Evolutionary conservation across 2,888 invertebrate species (phyloP).

Genomic region (Drosophila affinis): DNA sequence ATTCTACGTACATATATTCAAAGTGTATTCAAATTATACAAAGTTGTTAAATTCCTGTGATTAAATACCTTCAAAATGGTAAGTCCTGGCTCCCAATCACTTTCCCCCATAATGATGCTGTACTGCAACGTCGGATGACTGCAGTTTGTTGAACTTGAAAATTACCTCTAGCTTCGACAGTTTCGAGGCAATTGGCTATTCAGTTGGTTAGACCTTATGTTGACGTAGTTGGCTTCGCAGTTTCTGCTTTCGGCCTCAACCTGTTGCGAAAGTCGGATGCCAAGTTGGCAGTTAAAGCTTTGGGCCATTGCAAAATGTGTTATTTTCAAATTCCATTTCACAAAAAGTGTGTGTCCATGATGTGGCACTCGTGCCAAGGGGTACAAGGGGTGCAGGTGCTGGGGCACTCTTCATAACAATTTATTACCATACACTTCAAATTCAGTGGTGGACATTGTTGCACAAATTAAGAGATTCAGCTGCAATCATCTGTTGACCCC

Average conservation of each 20-base stretch:
- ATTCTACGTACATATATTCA: not conserved
- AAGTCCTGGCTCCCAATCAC: slow-evolving; percentile 30
- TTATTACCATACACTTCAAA: slow-evolving; percentile 16
- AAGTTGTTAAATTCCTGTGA: slow-evolving; percentile 9
- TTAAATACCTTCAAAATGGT: slow-evolving; percentile 51
- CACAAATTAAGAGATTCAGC: slow-evolving; percentile 6
- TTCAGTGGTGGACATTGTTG: slow-evolving; percentile 20
- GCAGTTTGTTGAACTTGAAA: slow-evolving; percentile 40
- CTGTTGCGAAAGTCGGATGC: slow-evolving; percentile 72
- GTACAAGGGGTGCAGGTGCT: too few species aligned
- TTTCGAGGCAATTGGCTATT: slow-evolving; percentile 34
- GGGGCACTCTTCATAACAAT: slow-evolving; percentile 3
- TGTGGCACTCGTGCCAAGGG: slow-evolving; percentile 25
- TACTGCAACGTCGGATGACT: not conserved
- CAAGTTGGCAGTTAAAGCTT: slow-evolving; percentile 41
- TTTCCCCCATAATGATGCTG: not conserved
- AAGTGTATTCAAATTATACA: slow-evolving; percentile 10
- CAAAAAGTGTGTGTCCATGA: slow-evolving; percentile 12
- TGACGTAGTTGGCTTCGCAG: slow-evolving; percentile 26
- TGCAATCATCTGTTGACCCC: too few species aligned
- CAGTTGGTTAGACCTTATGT: slow-evolving; percentile 21
- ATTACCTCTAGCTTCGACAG: slow-evolving; percentile 7
- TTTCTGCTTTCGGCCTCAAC: slow-evolving; percentile 48
- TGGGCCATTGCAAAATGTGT: slow-evolving; percentile 42
- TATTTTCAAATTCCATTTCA: slow-evolving; percentile 44